Base-by-base conservation (phyloP, 30 jellyfish, hydroid and myxozoan species). In the Cassiopea xamachana region DNA sequence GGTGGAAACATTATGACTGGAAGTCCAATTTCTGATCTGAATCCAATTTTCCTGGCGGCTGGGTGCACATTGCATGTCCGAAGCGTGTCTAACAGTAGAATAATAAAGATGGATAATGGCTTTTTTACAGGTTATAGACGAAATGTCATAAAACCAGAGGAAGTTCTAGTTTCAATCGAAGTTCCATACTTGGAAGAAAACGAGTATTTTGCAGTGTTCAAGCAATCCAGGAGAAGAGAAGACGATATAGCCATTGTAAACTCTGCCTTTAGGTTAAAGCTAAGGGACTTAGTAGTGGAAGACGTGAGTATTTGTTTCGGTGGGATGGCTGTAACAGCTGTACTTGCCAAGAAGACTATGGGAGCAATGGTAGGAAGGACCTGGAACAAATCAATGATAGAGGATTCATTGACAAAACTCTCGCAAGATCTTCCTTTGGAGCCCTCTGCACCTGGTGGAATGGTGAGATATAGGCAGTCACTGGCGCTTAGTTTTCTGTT, bases 1-100 rank as follows among this genome's bases (percentile, higher is more conserved):
- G 90, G 90, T 14, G 90, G 90, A 4, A 82, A 82, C 39, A 67
- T 82, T 19, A 82, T 82, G 90, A 82, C 90, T 0, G 82, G 90
- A 1, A 62, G 82, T 16, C 90, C 90, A n/a, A 82, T 82, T 39
- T 82, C 90, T 2, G 90, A 82, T 47, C 82, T 82, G 62, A 82
- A 82, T 62, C 90, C 90, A 48, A 82, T 82, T 5, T 82, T 64
- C 16, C 70, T 82, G 49, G 80, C 90, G 1, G 79, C 90, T 82
- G 90, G 90, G 1, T 82, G 90, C 58, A 7, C 19, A 8, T 50
- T 78, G 80, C 64, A 59, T 46, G 89, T 62, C 45, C 43, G 59
- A n/a, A 69, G 89, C 39, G 43, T 43, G 5, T 7, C 79, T 13
- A 80, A 64, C 15, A 60, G 14, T 2, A 62, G 78, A 59, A 2